These are phyloP conservation scores for Macrophya annulata DNA, from an alignment of 2,888 invertebrate genomes.

Conservation along the genomic window DNA sequence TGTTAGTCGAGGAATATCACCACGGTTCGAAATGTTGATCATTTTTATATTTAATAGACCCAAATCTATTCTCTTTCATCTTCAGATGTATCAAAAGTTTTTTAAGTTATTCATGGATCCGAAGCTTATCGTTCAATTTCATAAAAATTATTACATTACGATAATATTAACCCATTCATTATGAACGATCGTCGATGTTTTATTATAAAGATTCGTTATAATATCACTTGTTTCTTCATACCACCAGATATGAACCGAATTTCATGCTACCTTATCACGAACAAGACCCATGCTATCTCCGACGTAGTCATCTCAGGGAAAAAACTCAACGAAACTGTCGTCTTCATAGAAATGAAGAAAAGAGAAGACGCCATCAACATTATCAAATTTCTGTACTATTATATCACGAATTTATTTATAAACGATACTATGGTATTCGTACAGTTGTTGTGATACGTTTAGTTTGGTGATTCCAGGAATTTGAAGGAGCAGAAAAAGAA, in stretches of 20 bases:
- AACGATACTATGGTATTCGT: neutral
- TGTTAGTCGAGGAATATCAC: slow-evolving; percentile 60
- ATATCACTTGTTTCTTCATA: neutral
- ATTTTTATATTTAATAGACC: neutral
- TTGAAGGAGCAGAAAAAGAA: neutral
- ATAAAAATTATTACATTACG: neutral
- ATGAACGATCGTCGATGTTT: neutral
- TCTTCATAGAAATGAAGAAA: slow-evolving; percentile 2
- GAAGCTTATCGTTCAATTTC: too few relatives aligned
- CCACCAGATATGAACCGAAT: slow-evolving; percentile 59
- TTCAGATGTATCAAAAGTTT: neutral
- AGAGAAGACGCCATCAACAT: slow-evolving; percentile 28
- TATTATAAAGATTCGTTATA: neutral
- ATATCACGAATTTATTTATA: neutral
- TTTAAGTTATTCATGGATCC: neutral
- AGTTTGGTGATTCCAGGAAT: neutral
- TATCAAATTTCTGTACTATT: slow-evolving; percentile 25
- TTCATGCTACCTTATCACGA: slow-evolving; percentile 48
- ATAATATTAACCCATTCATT: neutral
- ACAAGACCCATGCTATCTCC: slow-evolving; percentile 38
- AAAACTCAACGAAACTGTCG: neutral
- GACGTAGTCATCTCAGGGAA: neutral
- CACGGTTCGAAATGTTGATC: slow-evolving; percentile 54
- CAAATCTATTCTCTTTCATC: slow-evolving; percentile 1
- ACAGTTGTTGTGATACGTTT: neutral